phyloP scores from a whole-genome alignment of 2,888 invertebrate genomes.

The Agrochola lychnidis region DNA sequence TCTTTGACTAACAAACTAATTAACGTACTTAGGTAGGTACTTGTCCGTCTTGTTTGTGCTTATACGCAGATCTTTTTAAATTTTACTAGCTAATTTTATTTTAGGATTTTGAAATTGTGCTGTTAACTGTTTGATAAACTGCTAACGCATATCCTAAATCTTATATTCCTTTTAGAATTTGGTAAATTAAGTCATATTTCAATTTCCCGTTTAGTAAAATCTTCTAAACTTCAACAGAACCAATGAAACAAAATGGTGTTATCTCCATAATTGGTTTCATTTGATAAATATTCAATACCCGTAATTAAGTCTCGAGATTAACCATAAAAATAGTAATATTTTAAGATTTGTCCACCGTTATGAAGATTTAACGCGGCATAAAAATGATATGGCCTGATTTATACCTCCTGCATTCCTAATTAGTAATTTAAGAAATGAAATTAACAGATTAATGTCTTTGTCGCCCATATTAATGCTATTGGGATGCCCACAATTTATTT shows the following conservation, averaged over 20 bases:
- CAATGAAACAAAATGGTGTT: conserved; percentile 33
- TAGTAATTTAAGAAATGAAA: conserved; percentile 60
- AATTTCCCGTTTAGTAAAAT: conserved; percentile 19
- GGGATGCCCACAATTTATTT: conserved; percentile 50
- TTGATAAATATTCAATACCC: conserved; percentile 62
- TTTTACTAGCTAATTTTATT: background rate
- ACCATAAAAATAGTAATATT: conserved; percentile 63
- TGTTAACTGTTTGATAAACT: background rate
- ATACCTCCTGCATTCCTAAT: conserved; percentile 62
- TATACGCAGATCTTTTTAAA: background rate
- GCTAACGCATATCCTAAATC: background rate
- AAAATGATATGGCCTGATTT: conserved; percentile 62
- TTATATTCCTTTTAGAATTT: background rate
- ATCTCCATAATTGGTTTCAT: conserved; percentile 50
- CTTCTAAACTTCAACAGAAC: background rate
- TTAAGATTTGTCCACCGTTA: conserved; percentile 62
- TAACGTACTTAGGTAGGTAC: background rate
- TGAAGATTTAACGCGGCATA: conserved; percentile 63
- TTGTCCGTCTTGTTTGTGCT: background rate
- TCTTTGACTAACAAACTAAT: too few relatives aligned
- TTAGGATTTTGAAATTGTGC: background rate
- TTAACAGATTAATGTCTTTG: conserved; percentile 58
- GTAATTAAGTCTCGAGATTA: conserved; percentile 54
- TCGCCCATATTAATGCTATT: conserved; percentile 56
- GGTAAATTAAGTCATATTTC: conserved; percentile 23